Evolutionary conservation across 1,140 invertebrate species (phyloP), one percentile per base, ranked within the genome.

Genomic region (Brevipalpus yothersi): DNA sequence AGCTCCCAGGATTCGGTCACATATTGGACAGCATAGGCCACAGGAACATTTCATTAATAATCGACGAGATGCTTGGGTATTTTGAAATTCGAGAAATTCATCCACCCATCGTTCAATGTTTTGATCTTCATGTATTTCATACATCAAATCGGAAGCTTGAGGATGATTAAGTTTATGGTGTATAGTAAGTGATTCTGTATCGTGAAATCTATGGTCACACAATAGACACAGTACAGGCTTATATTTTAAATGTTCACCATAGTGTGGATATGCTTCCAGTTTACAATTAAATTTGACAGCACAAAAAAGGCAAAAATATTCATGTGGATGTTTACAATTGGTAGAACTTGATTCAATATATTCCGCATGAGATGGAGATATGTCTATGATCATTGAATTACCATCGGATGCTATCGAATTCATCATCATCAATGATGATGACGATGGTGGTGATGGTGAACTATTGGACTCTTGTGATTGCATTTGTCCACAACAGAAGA

Each of bases 231-330:
- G 12, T 17, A 58, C 58, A 9, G 58, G 58, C 39, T 47, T 47
- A 43, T 58, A 58, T 13, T 51, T 45, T 12, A 58, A 40, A 51
- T 58, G 58, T 51, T 47, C 42, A 31, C 58, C 58, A 31, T 45
- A 58, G 31, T 58, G 58, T 21, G 58, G 45, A 31, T 58, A 58
- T 19, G 58, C 58, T 7, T 58, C 58, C 23, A 49, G 42, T 58
- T 58, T 58, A 31, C 41, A 31, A 40, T 21, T 15, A n/a, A 47
- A 58, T 58, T 58, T 58, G 17, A 43, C 58, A 21, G 41, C 15
- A 58, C 58, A 58, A 58, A 58, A 58, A 47, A 58, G 23, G 39
- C 58, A 58, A 41, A 58, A 58, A 58, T 58, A 58, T 49, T 55
- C 53, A 21, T 55, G 23, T 41, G 13, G 10, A 42, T 40, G 39